These are phyloP conservation scores for Virgularia gustaviana DNA, from an alignment of 92 coral and sea anemone species.

Conservation along the genomic window DNA sequence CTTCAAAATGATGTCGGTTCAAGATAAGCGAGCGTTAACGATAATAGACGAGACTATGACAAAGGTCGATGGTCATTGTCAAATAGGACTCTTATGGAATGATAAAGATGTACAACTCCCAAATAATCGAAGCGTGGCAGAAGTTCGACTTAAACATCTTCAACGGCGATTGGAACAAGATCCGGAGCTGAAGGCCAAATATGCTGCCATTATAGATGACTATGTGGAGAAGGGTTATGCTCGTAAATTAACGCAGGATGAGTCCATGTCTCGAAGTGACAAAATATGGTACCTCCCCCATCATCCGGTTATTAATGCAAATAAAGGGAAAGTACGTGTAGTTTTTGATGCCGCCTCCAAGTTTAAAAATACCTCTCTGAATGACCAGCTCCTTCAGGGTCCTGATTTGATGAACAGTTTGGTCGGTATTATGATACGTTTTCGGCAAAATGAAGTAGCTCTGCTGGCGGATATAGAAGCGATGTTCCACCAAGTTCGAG, in stretches of 20 bases:
- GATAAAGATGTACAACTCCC: constrained; percentile 26
- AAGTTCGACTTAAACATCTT: constrained; percentile 47
- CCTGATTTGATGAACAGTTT: constrained; percentile 45
- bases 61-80: constrained; percentile 49
- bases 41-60: constrained; percentile 33
- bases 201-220: constrained; percentile 18
- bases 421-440: constrained; percentile 42
- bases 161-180: constrained; percentile 38
- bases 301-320: constrained; percentile 37
- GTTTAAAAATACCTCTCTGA: constrained; percentile 24
- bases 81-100: constrained; percentile 58
- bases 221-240: constrained; percentile 45
- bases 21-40: constrained; percentile 43
- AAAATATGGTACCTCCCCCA: constrained; percentile 52
- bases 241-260: constrained; percentile 8
- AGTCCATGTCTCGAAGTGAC: neutral
- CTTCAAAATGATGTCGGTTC: constrained; percentile 27
- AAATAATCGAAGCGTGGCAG: constrained; percentile 43
- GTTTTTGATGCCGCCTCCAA: constrained; percentile 44
- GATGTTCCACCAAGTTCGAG: constrained; percentile 50
- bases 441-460: constrained; percentile 39
- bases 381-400: constrained; percentile 48
- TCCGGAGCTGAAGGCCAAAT: constrained; percentile 3
- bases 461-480: constrained; percentile 48
- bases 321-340: constrained; percentile 39